Base-by-base conservation (phyloP, 1,140 invertebrate genomes). In the Drosophila nigromelanica region DNA sequence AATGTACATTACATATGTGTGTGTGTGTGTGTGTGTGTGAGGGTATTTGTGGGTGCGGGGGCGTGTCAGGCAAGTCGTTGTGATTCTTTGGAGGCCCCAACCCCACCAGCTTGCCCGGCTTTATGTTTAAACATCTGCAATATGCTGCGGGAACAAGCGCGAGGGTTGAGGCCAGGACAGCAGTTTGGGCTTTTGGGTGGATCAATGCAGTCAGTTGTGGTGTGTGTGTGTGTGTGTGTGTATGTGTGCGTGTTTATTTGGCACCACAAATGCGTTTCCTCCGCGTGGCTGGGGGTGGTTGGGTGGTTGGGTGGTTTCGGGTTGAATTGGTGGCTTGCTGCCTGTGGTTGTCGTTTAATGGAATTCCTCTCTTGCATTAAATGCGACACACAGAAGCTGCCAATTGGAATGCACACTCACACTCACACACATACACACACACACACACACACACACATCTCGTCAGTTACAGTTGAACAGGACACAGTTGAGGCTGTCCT, bases 341-440 rank as follows among this genome's bases (percentile, higher is more conserved):
- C 78, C 78, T 89, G 85, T 56, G 85, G 85, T 89, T 90, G 85
- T 78, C 86, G 81, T 81, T 89, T 89, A 89, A 89, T 89, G 86
- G 85, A 89, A 89, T 89, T 90, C 85, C 80, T 80, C 73, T 86
- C 75, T 82, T 78, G 76, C 82, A 87, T 87, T 87, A 87, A 89
- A 87, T 87, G 82, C 89, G 83, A 87, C 82, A 87, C 79, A 86
- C 81, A 86, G 81, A 78, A 87, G 81, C 85, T 87, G 83, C 79
- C 82, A 83, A 85, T 90, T 76, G 80, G 87, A 78, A 90, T 90
- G 80, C 73, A 30, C 60, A 45, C 55, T 0, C 3, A 27, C 24
- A 27, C 24, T 2, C 5, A 18, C 18, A 18, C 18, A 18, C 70
- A n/a, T 47, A 39, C 77, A 64, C 50, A 62, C 50, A 55, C 12